Percentiles rank a stretch among this genome's conserved stretches.
Evolutionary conservation across 2,888 invertebrate genomes (phyloP).

Genomic region (Mythimna impura): DNA sequence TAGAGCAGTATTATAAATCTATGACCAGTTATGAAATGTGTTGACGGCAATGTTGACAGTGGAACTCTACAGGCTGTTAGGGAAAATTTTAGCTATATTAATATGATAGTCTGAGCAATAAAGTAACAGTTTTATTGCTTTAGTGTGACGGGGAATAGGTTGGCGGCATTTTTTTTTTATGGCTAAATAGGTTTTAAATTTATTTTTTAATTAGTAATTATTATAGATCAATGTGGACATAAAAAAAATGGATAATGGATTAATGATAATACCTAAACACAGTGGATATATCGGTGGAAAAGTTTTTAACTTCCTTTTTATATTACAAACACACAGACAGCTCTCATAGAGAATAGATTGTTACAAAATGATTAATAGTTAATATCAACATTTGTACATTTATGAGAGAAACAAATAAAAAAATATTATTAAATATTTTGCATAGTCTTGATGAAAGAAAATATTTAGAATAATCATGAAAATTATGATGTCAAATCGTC

Average conservation of each 20-base stretch:
- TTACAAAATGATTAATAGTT: too few relatives aligned
- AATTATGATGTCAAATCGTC: neutral
- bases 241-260: too few relatives aligned
- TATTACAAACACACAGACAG: too few relatives aligned
- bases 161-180: slow-evolving; percentile 4
- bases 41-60: too few relatives aligned
- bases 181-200: neutral
- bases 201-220: neutral
- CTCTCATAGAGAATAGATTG: too few relatives aligned
- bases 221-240: neutral
- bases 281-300: neutral
- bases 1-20: neutral
- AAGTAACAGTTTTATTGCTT: slow-evolving; percentile 15
- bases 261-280: neutral
- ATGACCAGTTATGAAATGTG: neutral
- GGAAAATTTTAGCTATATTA: slow-evolving; percentile 23
- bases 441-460: neutral
- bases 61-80: slow-evolving; percentile 19
- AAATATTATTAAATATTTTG: too few relatives aligned
- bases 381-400: too few relatives aligned
- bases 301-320: neutral
- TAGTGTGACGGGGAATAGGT: neutral
- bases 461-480: neutral
- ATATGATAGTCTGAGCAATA: neutral
- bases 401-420: too few relatives aligned